phyloP scores from a whole-genome alignment of 2,797 vertebrate genomes.

The Hypotaenidia okinawae region DNA sequence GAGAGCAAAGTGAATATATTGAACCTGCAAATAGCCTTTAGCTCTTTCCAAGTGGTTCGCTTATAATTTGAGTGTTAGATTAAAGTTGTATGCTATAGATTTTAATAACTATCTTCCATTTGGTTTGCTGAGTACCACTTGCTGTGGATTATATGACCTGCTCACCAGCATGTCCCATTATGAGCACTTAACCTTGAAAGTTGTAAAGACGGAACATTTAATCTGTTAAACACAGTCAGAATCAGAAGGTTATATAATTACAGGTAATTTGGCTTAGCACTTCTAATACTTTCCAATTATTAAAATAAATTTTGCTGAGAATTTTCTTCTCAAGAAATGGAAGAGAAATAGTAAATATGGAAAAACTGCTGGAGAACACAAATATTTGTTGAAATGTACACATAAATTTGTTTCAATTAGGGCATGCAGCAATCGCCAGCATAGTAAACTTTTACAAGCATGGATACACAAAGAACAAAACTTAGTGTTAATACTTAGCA shows the following conservation, averaged over 20 bases:
- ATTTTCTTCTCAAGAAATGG: not conserved
- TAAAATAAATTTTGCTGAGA: slow-evolving; percentile 61
- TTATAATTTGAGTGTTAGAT: slow-evolving; percentile 64
- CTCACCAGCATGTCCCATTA: slow-evolving; percentile 63
- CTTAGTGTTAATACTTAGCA: not conserved
- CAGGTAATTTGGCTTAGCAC: slow-evolving; percentile 57
- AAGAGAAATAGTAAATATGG: slow-evolving; percentile 15
- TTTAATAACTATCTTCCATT: slow-evolving; percentile 64
- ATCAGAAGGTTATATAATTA: slow-evolving; percentile 70
- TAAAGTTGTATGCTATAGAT: slow-evolving; percentile 49
- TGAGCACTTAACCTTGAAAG: slow-evolving; percentile 64
- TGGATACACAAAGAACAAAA: not conserved
- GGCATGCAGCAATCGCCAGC: not conserved
- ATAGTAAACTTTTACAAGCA: not conserved
- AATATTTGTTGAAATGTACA: not conserved
- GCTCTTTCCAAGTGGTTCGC: slow-evolving; percentile 52
- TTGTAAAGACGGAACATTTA: slow-evolving; percentile 70
- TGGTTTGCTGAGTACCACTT: slow-evolving; percentile 56
- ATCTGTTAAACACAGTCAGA: slow-evolving; percentile 73
- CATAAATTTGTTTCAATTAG: not conserved
- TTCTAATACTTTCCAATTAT: slow-evolving; percentile 55
- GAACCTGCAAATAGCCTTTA: slow-evolving; percentile 66
- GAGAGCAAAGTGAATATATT: slow-evolving; percentile 58
- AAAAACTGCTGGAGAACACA: not conserved
- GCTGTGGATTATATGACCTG: slow-evolving; percentile 57